phyloP scores from a whole-genome alignment of 2,113 vertebrate genomes.

The Lasiurus borealis region DNA sequence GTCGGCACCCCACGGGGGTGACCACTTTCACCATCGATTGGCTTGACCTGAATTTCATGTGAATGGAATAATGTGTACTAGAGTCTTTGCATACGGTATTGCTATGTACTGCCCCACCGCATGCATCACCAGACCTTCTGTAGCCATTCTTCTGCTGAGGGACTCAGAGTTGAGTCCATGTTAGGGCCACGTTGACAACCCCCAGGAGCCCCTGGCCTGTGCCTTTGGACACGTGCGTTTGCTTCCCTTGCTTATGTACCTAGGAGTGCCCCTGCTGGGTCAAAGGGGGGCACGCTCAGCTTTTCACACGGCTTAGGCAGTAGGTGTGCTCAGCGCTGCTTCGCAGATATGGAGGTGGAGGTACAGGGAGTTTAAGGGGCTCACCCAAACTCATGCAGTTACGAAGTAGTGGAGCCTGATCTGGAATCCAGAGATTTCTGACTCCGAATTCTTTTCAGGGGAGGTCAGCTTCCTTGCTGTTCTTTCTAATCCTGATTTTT shows the following conservation, averaged over 20 bases:
- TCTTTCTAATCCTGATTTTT: background rate
- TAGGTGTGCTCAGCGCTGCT: background rate
- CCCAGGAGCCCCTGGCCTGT: background rate
- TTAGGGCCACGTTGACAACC: background rate
- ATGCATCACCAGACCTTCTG: rapidly evolving
- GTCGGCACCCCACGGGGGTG: background rate
- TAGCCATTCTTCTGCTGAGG: background rate
- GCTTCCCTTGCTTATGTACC: background rate
- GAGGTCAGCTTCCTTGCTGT: background rate
- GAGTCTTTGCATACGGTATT: background rate
- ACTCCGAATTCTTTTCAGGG: background rate
- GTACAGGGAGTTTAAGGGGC: background rate
- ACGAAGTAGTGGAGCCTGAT: background rate
- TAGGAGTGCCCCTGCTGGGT: background rate
- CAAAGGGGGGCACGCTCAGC: background rate
- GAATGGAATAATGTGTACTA: no score
- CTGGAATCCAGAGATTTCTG: background rate
- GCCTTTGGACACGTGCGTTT: rapidly evolving
- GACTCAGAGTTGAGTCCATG: background rate
- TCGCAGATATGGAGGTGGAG: background rate
- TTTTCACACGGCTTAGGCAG: background rate
- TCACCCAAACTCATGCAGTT: background rate
- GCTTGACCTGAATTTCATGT: background rate
- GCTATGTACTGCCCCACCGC: no score
- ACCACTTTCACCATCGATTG: background rate